Conservation (phyloP, 2,888 invertebrate species). For the Gari tellinella region DNA sequence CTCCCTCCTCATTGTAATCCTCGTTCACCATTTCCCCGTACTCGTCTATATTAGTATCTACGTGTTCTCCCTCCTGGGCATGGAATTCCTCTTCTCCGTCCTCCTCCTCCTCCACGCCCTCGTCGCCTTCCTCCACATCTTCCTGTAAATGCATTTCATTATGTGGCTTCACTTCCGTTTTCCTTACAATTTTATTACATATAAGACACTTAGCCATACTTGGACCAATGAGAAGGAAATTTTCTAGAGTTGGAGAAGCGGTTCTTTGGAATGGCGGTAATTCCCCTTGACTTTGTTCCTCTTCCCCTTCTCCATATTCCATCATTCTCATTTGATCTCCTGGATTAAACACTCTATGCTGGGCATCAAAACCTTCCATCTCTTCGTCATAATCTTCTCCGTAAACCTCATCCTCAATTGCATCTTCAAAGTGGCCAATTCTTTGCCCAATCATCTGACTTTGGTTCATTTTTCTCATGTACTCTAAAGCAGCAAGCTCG, state of each 20-base stretch:
- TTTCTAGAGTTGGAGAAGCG: slow-evolving; percentile 19
- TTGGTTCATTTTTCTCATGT: not conserved
- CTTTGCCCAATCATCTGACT: not conserved
- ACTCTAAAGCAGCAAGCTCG: slow-evolving; percentile 19
- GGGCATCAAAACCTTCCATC: no score
- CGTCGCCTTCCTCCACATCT: slow-evolving; percentile 37
- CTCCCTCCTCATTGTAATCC: slow-evolving; percentile 7
- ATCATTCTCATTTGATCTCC: not conserved
- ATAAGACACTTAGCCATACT: slow-evolving; percentile 54
- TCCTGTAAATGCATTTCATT: slow-evolving; percentile 45
- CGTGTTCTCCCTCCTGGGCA: slow-evolving; percentile 10
- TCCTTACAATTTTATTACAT: slow-evolving; percentile 56
- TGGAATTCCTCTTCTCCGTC: slow-evolving; percentile 12
- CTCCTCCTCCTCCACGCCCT: slow-evolving; percentile 31
- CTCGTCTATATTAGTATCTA: slow-evolving; percentile 5
- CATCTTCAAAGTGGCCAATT: not conserved
- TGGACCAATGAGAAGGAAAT: slow-evolving; percentile 42
- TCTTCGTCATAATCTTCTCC: slow-evolving; percentile 21
- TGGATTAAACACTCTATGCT: slow-evolving; percentile 1
- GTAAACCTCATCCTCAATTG: not conserved
- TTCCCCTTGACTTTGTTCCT: not conserved
- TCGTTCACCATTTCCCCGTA: slow-evolving; percentile 11
- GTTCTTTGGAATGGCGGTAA: not conserved
- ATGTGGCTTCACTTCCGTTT: slow-evolving; percentile 45
- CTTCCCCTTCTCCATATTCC: slow-evolving; percentile 9